phyloP scores from a whole-genome alignment of 2,797 vertebrate species.

The Bovichtus variegatus region DNA sequence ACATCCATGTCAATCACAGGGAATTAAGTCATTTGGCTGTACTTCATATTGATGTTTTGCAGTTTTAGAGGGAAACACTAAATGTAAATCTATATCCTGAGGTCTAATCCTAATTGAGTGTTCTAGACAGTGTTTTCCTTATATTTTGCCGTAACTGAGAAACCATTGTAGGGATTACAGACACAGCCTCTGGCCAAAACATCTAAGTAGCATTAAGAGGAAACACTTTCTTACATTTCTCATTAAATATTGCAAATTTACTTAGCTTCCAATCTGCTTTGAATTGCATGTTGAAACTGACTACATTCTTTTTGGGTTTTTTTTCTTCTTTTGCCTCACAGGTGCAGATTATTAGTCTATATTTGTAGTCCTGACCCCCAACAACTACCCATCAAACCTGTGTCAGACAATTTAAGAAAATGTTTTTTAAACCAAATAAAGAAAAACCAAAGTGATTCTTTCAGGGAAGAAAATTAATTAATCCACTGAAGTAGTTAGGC shows the following conservation, averaged over 20 bases:
- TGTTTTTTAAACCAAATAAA: conserved; percentile 22
- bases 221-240: conserved; percentile 65
- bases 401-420: conserved; percentile 33
- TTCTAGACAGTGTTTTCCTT: conserved; percentile 60
- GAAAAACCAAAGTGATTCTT: conserved; percentile 39
- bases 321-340: conserved; percentile 15
- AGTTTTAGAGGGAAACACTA: conserved; percentile 55
- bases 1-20: conserved; percentile 54
- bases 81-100: conserved; percentile 68
- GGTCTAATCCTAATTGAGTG: conserved; percentile 73
- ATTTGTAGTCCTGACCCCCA: conserved; percentile 17
- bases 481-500: conserved; percentile 45
- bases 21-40: conserved; percentile 57
- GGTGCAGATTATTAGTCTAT: conserved; percentile 40
- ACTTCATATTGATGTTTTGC: conserved; percentile 47
- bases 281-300: conserved; percentile 30
- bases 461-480: conserved; percentile 55
- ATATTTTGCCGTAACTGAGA: conserved; percentile 61
- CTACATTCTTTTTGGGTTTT: not conserved
- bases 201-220: conserved; percentile 66
- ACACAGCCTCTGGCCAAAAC: conserved; percentile 72
- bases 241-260: conserved; percentile 67
- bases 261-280: conserved; percentile 56
- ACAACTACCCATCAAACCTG: conserved; percentile 17
- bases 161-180: conserved; percentile 72